Conservation (phyloP, 1,140 invertebrate genomes). For the Charaxes varanes region DNA sequence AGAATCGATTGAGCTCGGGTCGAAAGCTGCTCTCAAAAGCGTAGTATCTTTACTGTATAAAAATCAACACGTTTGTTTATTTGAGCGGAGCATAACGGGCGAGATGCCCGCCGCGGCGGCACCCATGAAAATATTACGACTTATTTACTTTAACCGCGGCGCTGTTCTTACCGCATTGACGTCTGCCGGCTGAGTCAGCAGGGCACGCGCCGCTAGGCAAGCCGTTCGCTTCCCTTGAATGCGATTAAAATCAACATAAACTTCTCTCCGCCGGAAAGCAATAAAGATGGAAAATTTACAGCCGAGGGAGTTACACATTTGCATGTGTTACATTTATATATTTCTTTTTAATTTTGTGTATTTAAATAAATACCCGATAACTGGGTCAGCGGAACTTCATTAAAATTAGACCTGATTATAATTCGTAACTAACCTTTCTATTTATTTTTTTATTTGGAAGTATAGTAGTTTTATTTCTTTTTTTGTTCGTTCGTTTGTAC, state of each 20-base stretch:
- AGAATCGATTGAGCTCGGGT: conserved; percentile 26
- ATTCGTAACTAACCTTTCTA: too few relatives aligned
- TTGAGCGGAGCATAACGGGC: conserved; percentile 29
- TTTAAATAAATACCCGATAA: too few relatives aligned
- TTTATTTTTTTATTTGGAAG: too few relatives aligned
- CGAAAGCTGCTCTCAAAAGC: conserved; percentile 36
- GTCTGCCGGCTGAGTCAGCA: conserved; percentile 48
- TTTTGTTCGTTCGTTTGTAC: too few relatives aligned
- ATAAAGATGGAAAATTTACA: not conserved
- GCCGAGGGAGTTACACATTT: too few relatives aligned
- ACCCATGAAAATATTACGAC: conserved; percentile 67
- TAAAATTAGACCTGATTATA: too few relatives aligned
- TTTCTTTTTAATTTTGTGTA: not conserved
- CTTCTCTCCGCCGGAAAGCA: not conserved
- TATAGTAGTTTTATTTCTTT: too few relatives aligned
- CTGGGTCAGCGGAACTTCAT: too few relatives aligned
- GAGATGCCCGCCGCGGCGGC: conserved; percentile 45
- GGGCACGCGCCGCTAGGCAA: conserved; percentile 26
- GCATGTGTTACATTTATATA: not conserved
- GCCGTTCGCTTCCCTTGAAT: conserved; percentile 11
- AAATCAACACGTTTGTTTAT: conserved; percentile 61
- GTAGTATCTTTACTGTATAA: conserved; percentile 56
- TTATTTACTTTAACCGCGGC: conserved; percentile 67
- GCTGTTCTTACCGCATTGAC: conserved; percentile 53
- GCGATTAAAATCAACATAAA: conserved; percentile 14